Percentiles rank a stretch among this genome's conserved stretches.
These are phyloP conservation scores for Pterocles burchelli DNA, from an alignment of 2,113 vertebrate species.

Conservation along the genomic window DNA sequence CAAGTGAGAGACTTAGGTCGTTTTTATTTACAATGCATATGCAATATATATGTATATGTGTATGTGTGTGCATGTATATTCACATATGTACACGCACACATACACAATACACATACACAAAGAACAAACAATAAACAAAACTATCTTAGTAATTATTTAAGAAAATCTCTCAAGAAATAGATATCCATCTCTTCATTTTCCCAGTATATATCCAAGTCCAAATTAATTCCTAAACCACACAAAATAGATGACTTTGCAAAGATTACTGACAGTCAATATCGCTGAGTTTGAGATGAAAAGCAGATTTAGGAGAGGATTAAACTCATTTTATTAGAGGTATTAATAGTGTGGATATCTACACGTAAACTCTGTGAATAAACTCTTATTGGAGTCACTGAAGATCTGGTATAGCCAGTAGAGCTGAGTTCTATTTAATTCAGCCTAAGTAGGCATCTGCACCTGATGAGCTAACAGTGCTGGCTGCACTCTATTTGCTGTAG, in stretches of 20 bases:
- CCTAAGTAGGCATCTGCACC: neutral
- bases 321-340: neutral
- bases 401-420: neutral
- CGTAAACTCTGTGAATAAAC: neutral
- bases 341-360: neutral
- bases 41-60: too few relatives aligned
- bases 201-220: neutral
- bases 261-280: neutral
- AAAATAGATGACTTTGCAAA: neutral
- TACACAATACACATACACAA: neutral
- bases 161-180: neutral
- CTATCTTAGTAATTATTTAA: neutral
- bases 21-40: neutral
- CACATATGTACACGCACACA: fast-evolving
- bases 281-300: neutral
- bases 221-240: neutral
- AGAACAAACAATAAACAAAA: neutral
- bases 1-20: neutral
- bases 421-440: neutral
- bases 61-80: too few relatives aligned
- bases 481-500: neutral
- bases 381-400: neutral
- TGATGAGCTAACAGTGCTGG: neutral
- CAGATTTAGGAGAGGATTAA: neutral
- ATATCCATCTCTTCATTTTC: neutral